A percentile compares a stretch with the other conserved stretches of the same genome.
Evolutionary conservation across 2,797 vertebrate species (phyloP).

Genomic region (Cottoperca gobio): DNA sequence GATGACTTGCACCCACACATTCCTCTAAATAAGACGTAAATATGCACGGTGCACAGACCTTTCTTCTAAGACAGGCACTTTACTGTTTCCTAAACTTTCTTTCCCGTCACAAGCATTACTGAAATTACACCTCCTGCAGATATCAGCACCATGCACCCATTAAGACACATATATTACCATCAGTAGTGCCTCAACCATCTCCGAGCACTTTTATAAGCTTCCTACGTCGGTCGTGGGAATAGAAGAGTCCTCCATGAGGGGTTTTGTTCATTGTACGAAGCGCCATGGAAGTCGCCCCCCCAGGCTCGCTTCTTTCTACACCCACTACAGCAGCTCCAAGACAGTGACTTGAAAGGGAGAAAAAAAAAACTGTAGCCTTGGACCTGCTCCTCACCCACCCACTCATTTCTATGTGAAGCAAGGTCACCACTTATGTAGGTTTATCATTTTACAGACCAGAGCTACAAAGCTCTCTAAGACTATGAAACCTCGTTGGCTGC

Average conservation of each 20-base stretch:
- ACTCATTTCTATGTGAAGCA: conserved; percentile 70
- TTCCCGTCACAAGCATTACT: conserved; percentile 73
- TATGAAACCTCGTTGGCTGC: conserved; percentile 48
- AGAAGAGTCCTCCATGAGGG: conserved; percentile 68
- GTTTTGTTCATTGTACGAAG: conserved; percentile 67
- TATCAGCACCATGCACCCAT: conserved; percentile 81
- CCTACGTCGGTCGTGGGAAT: conserved; percentile 67
- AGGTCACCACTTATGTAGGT: conserved; percentile 72
- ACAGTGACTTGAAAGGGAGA: conserved; percentile 54
- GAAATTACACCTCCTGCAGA: conserved; percentile 81
- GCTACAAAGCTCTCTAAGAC: conserved; percentile 39
- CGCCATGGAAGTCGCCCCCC: conserved; percentile 60
- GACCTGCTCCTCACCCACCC: conserved; percentile 76
- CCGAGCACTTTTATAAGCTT: conserved; percentile 73
- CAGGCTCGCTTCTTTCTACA: conserved; percentile 66
- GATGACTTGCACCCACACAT: conserved; percentile 78
- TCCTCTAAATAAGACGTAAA: conserved; percentile 80
- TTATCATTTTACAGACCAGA: conserved; percentile 65
- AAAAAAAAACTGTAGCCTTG: conserved; percentile 62
- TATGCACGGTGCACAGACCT: conserved; percentile 76
- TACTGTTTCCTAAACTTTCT: conserved; percentile 78
- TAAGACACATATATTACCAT: conserved; percentile 83
- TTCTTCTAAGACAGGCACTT: conserved; percentile 77
- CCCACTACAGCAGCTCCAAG: conserved; percentile 68
- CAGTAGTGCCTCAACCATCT: conserved; percentile 75